Percentiles rank a stretch among this genome's conserved stretches.
These are phyloP conservation scores for Synanthedon andrenaeformis DNA, from an alignment of 2,888 invertebrate species.

Conservation along the genomic window DNA sequence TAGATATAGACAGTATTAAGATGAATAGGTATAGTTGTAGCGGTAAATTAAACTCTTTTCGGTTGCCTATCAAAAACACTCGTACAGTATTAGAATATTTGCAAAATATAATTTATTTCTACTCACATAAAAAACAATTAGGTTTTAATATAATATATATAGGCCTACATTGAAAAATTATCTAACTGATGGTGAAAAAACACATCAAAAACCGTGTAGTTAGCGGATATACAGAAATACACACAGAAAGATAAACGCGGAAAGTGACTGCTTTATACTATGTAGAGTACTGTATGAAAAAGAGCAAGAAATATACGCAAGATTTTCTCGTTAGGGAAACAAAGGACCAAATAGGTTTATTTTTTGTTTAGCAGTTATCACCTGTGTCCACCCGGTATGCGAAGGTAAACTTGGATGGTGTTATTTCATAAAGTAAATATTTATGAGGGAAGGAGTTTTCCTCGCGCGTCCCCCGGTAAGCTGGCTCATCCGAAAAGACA, in stretches of 20 bases:
- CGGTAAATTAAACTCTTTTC: too few species aligned
- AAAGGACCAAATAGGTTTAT: constrained; percentile 26
- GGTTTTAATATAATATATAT: too few species aligned
- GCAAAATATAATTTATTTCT: too few species aligned
- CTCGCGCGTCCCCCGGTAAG: constrained; percentile 55
- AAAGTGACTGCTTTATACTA: background rate
- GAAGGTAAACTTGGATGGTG: constrained; percentile 48
- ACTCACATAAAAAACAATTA: too few species aligned
- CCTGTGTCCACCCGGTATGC: constrained; percentile 49
- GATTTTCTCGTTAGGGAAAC: constrained; percentile 11
- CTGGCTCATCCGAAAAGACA: constrained; percentile 65
- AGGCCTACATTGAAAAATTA: too few species aligned
- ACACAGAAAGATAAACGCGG: background rate
- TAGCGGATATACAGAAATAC: too few species aligned
- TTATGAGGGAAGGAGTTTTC: constrained; percentile 62
- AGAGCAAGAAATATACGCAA: background rate
- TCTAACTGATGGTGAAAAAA: too few species aligned
- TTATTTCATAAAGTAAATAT: constrained; percentile 70
- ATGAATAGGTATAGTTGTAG: too few species aligned
- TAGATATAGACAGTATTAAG: too few species aligned
- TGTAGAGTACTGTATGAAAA: background rate
- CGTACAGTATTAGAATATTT: too few species aligned
- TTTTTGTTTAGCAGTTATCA: constrained; percentile 51
- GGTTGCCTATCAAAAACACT: too few species aligned
- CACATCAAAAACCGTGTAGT: too few species aligned